Evolutionary conservation across 1,140 invertebrate species (phyloP).

Genomic region (Paralvinella palmiformis): DNA sequence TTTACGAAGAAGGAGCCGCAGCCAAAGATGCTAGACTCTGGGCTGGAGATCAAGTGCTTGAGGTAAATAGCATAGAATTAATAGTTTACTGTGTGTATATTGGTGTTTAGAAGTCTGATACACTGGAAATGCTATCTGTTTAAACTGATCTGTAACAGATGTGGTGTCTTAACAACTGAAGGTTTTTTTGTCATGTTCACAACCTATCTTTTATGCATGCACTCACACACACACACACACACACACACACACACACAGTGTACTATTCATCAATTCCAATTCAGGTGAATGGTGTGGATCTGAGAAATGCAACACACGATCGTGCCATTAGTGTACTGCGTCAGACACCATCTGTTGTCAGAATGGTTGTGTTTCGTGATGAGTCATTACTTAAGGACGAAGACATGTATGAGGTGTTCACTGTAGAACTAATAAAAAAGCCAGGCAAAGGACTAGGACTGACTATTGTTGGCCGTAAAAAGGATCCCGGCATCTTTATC

Average conservation of each 20-base stretch:
- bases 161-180: too few species aligned
- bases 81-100: too few species aligned
- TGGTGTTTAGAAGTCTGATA: too few species aligned
- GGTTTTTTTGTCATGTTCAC: too few species aligned
- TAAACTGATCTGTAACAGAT: too few species aligned
- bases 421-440: slow-evolving; percentile 87
- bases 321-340: slow-evolving; percentile 55
- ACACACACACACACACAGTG: too few species aligned
- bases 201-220: too few species aligned
- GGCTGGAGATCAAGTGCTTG: slow-evolving; percentile 88
- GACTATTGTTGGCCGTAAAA: slow-evolving; percentile 79
- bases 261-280: too few species aligned
- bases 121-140: too few species aligned
- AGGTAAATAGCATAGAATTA: too few species aligned
- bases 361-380: slow-evolving; percentile 82
- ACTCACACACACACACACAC: too few species aligned
- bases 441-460: slow-evolving; percentile 87
- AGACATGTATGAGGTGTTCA: slow-evolving; percentile 71
- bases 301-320: slow-evolving; percentile 87
- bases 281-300: slow-evolving; percentile 84
- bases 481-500: slow-evolving; percentile 84
- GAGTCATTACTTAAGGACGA: slow-evolving; percentile 55
- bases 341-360: slow-evolving; percentile 63
- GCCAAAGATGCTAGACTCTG: slow-evolving; percentile 83
- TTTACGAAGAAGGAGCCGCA: slow-evolving; percentile 86